phyloP scores from a whole-genome alignment of 2,113 vertebrate species.

The Ursus arctos region DNA sequence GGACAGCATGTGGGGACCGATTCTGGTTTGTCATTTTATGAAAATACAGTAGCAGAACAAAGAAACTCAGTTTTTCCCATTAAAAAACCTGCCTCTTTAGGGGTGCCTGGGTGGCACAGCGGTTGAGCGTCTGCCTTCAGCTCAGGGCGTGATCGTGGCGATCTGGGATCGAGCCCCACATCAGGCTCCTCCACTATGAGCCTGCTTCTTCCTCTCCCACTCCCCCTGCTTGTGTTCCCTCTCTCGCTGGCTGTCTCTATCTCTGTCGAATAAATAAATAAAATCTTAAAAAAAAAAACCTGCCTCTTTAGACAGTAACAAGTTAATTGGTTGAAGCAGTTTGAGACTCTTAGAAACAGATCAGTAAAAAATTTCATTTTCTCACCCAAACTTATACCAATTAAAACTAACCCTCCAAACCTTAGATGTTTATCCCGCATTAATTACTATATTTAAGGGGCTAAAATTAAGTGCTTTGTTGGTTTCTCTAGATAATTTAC shows the following conservation, averaged over 20 bases:
- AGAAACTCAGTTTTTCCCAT: background rate
- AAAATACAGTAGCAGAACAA: background rate
- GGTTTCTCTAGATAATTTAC: constrained; percentile 77
- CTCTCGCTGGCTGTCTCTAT: no score
- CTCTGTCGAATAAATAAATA: no score
- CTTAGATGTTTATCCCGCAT: constrained; percentile 54
- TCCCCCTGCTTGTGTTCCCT: no score
- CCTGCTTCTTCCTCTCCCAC: no score
- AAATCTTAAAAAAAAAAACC: background rate
- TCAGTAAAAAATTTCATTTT: constrained; percentile 62
- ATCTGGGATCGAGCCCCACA: no score
- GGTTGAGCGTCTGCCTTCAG: no score
- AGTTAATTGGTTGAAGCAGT: constrained; percentile 55
- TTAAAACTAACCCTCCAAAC: constrained; percentile 71
- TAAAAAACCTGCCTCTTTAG: background rate
- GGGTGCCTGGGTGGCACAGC: no score
- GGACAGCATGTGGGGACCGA: background rate
- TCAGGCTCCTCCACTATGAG: no score
- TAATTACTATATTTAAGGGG: constrained; percentile 75
- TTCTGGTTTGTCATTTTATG: background rate
- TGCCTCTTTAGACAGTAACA: constrained; percentile 26
- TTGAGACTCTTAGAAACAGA: background rate
- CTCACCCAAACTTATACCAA: constrained; percentile 40
- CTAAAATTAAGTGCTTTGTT: constrained; percentile 77
- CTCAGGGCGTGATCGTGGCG: no score